Base-by-base conservation (phyloP, 2,888 invertebrate genomes). In the Nomada hirtipes region DNA sequence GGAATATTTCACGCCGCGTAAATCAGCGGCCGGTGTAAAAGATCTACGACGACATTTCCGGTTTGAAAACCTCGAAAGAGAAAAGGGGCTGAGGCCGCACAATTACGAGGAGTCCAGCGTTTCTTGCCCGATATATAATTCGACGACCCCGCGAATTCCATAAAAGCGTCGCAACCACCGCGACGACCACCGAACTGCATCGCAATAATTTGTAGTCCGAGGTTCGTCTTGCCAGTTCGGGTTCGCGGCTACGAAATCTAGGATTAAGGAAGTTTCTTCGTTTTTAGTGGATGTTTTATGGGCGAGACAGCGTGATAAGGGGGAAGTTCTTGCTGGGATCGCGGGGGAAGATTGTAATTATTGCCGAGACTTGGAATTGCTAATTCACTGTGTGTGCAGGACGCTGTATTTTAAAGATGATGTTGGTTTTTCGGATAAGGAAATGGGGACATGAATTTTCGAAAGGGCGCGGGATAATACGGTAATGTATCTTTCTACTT, bases 1-100 rank as follows among this genome's bases (percentile, higher is more conserved):
- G 57, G 72, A 79, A 84, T 79, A 79, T 82, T 84, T 82, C 79
- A 79, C 79, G 59, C 68, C 78, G 65, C 76, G 78, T 73, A 78
- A 79, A 83, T 74, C 77, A 73, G 78, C 68, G 72, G 15, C 47
- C 47, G 47, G 47, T 47, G 47, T 15, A 13, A 55, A 79, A 79
- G 74, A 78, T 82, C 68, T 76, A 85, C 65, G 77, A 76, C 75
- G 76, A 73, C 26, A 60, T 70, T 72, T 65, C 63, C 64, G 63
- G 61, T 57, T 63, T 47, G 50, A 15, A 4, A 18, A 18, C 47
- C 26, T 67, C 26, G 57, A 26, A 71, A 67, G 72, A 73, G 73
- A 47, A 70, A 82, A 78, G 67, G 75, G 72, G 52, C 79, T 71
- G 50, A 18, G 57, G 23, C 7, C 57, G 61, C 23, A 57, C 65